Percentiles rank a stretch among this genome's conserved stretches.
Evolutionary conservation across 2,797 vertebrate species (phyloP).

Genomic region (Gymnopithys bicolor): DNA sequence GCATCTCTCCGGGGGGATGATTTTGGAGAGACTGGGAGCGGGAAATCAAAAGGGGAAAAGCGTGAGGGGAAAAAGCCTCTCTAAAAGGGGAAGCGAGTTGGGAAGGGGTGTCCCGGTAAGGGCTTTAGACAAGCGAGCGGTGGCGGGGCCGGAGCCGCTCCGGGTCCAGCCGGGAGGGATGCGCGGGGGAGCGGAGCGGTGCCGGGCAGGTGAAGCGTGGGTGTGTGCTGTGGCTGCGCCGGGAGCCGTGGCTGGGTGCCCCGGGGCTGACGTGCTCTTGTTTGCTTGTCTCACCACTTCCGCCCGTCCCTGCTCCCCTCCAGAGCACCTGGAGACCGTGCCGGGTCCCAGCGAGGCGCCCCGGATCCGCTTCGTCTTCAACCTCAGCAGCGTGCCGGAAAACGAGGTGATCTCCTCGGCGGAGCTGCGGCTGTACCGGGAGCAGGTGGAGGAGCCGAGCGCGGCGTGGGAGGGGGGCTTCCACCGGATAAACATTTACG

Average conservation of each 20-base stretch:
- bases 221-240: neutral
- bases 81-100: neutral
- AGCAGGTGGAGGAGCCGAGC: conserved; percentile 79
- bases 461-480: conserved; percentile 79
- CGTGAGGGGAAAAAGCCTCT: neutral
- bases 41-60: neutral
- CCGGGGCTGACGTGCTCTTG: neutral
- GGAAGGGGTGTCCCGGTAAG: neutral
- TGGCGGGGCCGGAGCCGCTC: neutral
- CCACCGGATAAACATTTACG: conserved; percentile 96
- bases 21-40: neutral
- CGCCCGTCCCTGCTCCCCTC: neutral
- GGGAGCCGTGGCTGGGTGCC: neutral
- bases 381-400: conserved; percentile 96
- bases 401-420: conserved; percentile 95
- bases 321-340: conserved; percentile 89
- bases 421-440: conserved; percentile 93
- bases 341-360: conserved; percentile 71
- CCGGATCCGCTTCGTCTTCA: conserved; percentile 91
- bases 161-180: neutral
- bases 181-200: neutral
- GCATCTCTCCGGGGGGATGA: conserved; percentile 44
- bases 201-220: conserved; percentile 4
- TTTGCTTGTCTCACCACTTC: neutral
- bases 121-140: neutral